These are phyloP conservation scores for Crocidura indochinensis DNA, from an alignment of 2,797 vertebrate genomes.

Conservation along the genomic window DNA sequence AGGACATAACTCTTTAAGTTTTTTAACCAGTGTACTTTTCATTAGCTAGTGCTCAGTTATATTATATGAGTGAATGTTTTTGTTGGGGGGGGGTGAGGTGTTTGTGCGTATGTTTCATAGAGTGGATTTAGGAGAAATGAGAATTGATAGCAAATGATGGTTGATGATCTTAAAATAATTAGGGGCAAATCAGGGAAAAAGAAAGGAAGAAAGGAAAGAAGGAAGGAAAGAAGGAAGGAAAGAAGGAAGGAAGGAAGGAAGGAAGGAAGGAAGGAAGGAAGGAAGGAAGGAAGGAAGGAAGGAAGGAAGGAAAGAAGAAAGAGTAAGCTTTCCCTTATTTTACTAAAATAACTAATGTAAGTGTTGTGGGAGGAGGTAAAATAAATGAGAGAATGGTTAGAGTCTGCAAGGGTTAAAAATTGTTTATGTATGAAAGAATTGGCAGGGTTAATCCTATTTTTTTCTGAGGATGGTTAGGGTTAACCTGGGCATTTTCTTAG, in stretches of 20 bases:
- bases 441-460: background rate
- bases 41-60: background rate
- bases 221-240: no score
- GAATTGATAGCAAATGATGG: background rate
- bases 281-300: no score
- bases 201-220: no score
- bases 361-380: background rate
- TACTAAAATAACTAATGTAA: background rate
- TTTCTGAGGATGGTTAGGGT: background rate
- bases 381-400: background rate
- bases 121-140: background rate
- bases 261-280: no score
- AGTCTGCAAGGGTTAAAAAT: background rate
- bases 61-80: background rate
- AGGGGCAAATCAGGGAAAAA: background rate
- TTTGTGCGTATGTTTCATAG: background rate
- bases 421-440: background rate
- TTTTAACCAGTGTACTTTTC: conserved; percentile 25
- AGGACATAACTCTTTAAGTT: background rate
- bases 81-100: background rate
- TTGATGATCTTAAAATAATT: background rate
- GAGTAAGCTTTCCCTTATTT: background rate
- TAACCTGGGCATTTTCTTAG: background rate
- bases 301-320: background rate
- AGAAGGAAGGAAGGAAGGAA: no score